Conservation (phyloP, 2,888 invertebrate genomes). For the Clusia tigrina region DNA sequence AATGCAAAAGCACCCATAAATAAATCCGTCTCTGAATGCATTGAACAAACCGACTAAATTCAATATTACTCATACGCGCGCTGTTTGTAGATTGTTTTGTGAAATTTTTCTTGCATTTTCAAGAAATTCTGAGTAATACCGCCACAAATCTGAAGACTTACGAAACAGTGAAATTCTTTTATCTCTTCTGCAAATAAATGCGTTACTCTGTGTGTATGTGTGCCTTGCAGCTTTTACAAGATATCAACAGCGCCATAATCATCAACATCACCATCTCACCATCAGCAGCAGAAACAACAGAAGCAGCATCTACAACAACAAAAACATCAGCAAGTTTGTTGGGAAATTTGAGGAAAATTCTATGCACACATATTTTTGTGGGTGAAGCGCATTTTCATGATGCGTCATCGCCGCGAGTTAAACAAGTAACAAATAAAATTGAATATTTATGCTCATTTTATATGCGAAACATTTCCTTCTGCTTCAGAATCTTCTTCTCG, state of each 20-base stretch:
- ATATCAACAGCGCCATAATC: not conserved
- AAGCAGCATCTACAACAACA: constrained; percentile 12
- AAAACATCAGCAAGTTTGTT: not conserved
- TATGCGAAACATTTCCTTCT: constrained; percentile 4
- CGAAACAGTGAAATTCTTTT: constrained; percentile 33
- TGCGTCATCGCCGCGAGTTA: constrained; percentile 17
- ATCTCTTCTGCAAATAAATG: not conserved
- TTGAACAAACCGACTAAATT: not conserved
- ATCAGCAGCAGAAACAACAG: too few relatives aligned
- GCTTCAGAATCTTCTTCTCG: not conserved
- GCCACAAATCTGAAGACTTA: constrained; percentile 36
- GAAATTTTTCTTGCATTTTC: not conserved
- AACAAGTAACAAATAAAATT: constrained; percentile 16
- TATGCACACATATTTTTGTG: not conserved
- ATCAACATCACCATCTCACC: too few relatives aligned
- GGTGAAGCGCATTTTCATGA: constrained; percentile 6
- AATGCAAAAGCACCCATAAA: too few relatives aligned
- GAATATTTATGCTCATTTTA: constrained; percentile 13
- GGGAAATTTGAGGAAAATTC: constrained; percentile 5
- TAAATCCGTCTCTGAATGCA: too few relatives aligned
- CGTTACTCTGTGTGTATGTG: not conserved
- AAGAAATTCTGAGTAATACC: not conserved
- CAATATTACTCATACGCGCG: constrained; percentile 4
- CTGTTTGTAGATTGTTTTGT: not conserved
- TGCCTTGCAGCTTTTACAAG: not conserved